Percentiles rank a stretch among this genome's conserved stretches.
Conservation (phyloP, 1,140 invertebrate genomes). For the Drosophila jambulina region DNA sequence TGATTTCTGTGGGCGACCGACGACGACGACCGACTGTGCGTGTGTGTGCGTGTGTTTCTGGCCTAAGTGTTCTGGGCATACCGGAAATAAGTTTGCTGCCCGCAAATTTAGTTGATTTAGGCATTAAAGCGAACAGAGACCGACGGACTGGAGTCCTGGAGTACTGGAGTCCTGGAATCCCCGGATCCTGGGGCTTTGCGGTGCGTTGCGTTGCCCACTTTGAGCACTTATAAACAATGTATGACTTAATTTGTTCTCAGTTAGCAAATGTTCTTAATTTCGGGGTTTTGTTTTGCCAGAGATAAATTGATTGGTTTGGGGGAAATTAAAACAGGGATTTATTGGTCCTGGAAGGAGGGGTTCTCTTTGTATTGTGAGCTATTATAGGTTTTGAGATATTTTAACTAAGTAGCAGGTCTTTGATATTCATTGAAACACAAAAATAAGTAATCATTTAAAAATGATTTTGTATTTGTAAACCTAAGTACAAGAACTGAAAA, state of each 20-base stretch:
- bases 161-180: not conserved
- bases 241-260: slow-evolving; percentile 82
- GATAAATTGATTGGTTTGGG: slow-evolving; percentile 31
- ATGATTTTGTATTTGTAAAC: too few relatives aligned
- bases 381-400: too few relatives aligned
- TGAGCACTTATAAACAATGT: slow-evolving; percentile 80
- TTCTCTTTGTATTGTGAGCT: too few relatives aligned
- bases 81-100: slow-evolving; percentile 83
- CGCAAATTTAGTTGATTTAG: slow-evolving; percentile 84
- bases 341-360: not conserved
- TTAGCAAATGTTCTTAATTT: slow-evolving; percentile 83
- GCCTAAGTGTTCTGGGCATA: slow-evolving; percentile 68
- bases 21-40: slow-evolving; percentile 23
- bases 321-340: slow-evolving; percentile 16
- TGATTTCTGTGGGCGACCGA: slow-evolving; percentile 54
- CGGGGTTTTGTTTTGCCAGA: slow-evolving; percentile 19
- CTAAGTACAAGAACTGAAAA: too few relatives aligned
- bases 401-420: too few relatives aligned
- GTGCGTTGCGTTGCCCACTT: slow-evolving; percentile 40
- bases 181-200: slow-evolving; percentile 28
- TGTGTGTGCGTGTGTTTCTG: slow-evolving; percentile 20
- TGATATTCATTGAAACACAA: too few relatives aligned
- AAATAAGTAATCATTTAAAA: too few relatives aligned
- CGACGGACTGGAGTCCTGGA: not conserved
- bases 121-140: slow-evolving; percentile 75